These are phyloP conservation scores for Montipora capricornis DNA, from an alignment of 64 coral and sea anemone species.

Conservation along the genomic window DNA sequence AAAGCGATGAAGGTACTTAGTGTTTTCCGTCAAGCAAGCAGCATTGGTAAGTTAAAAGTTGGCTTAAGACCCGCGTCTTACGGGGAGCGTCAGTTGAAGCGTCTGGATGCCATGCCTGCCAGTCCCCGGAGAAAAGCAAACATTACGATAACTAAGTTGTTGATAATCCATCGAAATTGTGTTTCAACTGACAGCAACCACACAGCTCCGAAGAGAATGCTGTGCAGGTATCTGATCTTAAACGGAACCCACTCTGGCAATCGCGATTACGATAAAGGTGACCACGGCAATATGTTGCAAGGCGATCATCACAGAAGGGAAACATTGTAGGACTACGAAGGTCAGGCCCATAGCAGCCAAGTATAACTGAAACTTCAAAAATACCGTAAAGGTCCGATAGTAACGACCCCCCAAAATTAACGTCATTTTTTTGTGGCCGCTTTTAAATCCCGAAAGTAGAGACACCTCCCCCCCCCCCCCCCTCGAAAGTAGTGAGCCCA, in stretches of 20 bases:
- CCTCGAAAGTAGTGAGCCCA: no score
- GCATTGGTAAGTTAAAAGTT: no score
- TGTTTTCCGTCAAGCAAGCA: no score
- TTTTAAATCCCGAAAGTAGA: no score
- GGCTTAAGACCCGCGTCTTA: no score
- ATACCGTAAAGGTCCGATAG: not conserved
- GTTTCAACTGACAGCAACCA: conserved; percentile 87
- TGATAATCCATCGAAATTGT: conserved; percentile 81
- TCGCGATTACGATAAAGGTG: conserved; percentile 80
- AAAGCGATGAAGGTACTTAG: no score
- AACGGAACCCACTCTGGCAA: conserved; percentile 81
- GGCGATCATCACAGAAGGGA: conserved; percentile 71
- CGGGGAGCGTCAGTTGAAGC: no score
- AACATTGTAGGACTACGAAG: conserved; percentile 74
- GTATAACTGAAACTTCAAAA: conserved; percentile 70
- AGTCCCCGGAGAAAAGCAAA: conserved; percentile 67
- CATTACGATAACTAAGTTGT: conserved; percentile 91
- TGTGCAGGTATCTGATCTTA: conserved; percentile 57
- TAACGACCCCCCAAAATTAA: no score
- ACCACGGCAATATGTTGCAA: conserved; percentile 89
- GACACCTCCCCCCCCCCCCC: no score
- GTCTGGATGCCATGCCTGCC: no score
- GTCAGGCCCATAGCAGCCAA: conserved; percentile 81
- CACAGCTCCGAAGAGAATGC: conserved; percentile 52
- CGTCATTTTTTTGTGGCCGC: no score